phyloP scores from a whole-genome alignment of 2,797 vertebrate species.

The Poeciliopsis presidionis region DNA sequence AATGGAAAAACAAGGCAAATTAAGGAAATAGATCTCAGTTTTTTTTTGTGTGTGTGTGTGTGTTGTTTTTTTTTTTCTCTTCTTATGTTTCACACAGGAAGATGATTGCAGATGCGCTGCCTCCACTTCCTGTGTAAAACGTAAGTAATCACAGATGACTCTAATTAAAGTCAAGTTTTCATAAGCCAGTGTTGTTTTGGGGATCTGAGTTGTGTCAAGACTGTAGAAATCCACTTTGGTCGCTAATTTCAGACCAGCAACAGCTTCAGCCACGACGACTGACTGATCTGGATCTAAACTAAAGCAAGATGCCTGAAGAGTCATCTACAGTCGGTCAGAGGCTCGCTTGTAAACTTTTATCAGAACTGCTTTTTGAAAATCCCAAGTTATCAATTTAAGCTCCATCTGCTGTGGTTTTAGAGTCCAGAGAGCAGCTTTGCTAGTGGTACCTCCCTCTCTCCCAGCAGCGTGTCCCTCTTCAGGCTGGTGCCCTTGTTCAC shows the following conservation, averaged over 20 bases:
- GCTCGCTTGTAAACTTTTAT: not conserved
- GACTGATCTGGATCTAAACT: not conserved
- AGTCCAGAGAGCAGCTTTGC: conserved; percentile 84
- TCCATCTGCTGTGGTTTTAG: conserved; percentile 50
- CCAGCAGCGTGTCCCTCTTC: conserved; percentile 92
- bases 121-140: not conserved
- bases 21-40: not conserved
- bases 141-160: not conserved
- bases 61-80: not conserved
- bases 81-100: not conserved
- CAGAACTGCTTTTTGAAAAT: not conserved
- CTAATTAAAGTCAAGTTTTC: not conserved
- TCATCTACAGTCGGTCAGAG: not conserved
- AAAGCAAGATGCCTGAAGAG: not conserved
- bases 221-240: not conserved
- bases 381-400: not conserved
- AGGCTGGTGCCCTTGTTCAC: conserved; percentile 98
- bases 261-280: not conserved
- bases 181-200: not conserved
- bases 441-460: conserved; percentile 91
- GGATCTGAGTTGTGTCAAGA: not conserved
- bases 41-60: not conserved
- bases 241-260: not conserved
- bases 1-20: not conserved
- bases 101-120: not conserved